Evolutionary conservation across 2,888 invertebrate genomes (phyloP), one percentile per base, ranked within the genome.

Genomic region (Kuschelorhynchus macadamiae): DNA sequence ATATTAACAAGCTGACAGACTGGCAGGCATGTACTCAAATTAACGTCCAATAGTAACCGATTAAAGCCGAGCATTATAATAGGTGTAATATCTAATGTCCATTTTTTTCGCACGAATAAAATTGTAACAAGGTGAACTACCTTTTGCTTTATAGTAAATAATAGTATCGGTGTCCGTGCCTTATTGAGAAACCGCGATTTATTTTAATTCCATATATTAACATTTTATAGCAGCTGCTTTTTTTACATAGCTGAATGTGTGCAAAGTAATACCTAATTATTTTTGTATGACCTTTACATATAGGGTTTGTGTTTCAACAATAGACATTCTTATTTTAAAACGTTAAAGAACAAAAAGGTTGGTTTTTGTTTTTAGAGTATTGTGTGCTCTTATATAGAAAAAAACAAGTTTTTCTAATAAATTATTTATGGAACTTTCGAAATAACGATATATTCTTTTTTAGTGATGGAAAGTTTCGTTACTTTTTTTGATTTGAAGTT

Each of bases 91-190:
- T 61, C 52, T 52, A 61, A 61, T 50, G 61, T 61, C 21, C 33
- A 47, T 53, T 52, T 66, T 62, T 65, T n/a, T 60, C 42, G 50
- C 36, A 20, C 21, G 21, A 53, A 66, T 46, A 68, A 49, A 63
- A 63, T 68, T 68, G 59, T 63, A 63, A 63, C 59, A 68, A 68
- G 68, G 68, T 63, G 63, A 68, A 68, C 68, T 56, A 60, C 68
- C 68, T 68, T 59, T 60, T 65, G 65, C 59, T 53, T 61, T 52
- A 60, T 57, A 65, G 57, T 57, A 65, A 65, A 65, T 65, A 65
- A 65, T 57, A 57, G 65, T 65, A 65, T 65, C 65, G 42, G 57
- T 57, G 57, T 57, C 65, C 36, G 64, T 64, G 64, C 55, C 32
- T 56, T 63, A 63, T 63, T 63, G 55, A 55, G 53, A 53, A 63